Evolutionary conservation across 2,113 vertebrate species (phyloP).

Genomic region (Cheirogaleus medius): DNA sequence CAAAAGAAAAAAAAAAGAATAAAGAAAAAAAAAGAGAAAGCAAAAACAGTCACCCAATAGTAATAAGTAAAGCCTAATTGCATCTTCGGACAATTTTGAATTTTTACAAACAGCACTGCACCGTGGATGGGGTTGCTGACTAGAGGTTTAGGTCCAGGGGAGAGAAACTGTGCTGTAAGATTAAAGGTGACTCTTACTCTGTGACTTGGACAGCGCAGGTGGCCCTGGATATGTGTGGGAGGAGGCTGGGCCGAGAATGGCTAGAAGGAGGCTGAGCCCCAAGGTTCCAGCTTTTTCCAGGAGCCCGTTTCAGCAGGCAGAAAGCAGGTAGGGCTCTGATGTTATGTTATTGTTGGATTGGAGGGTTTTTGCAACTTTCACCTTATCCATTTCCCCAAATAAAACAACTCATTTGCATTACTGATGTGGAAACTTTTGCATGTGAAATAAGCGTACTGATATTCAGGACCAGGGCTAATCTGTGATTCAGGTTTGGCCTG

Average conservation of each 20-base stretch:
- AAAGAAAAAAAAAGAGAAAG: not conserved
- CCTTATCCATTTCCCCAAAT: conserved; percentile 14
- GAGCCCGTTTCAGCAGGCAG: conserved; percentile 28
- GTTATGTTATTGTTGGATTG: not conserved
- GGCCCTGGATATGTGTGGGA: not conserved
- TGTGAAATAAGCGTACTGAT: not conserved
- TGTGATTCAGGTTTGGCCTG: not conserved
- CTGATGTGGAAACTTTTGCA: conserved; percentile 63
- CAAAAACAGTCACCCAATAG: conserved; percentile 61
- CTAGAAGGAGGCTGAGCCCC: conserved; percentile 27
- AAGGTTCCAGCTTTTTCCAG: conserved; percentile 9
- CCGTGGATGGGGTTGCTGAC: not conserved
- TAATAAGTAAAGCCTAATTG: conserved; percentile 71
- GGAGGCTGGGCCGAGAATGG: not conserved
- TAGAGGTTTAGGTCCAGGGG: not conserved
- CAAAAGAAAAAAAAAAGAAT: conserved; percentile 68
- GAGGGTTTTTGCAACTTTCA: not conserved
- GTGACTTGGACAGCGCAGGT: not conserved
- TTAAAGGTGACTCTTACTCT: conserved; percentile 15
- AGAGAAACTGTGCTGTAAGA: not conserved
- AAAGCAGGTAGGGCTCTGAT: conserved; percentile 48
- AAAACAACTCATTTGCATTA: conserved; percentile 43
- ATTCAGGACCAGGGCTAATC: not conserved
- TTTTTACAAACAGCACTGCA: not conserved
- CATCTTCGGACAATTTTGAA: conserved; percentile 57